phyloP scores from a whole-genome alignment of 2,797 vertebrate species.

The Tapera naevia region DNA sequence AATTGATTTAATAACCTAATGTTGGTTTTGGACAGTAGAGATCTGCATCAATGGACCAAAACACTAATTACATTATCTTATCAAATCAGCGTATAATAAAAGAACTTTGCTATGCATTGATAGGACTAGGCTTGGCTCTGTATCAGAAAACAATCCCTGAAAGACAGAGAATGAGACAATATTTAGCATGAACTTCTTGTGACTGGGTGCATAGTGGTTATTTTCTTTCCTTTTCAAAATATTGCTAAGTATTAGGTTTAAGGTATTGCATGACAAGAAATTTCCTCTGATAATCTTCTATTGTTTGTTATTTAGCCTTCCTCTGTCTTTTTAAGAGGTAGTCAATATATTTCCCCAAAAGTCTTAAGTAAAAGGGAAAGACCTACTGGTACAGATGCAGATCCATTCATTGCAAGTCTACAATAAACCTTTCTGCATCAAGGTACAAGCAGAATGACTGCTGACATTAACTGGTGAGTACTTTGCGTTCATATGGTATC shows the following conservation, averaged over 20 bases:
- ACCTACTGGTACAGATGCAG: constrained; percentile 44
- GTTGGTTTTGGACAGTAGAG: constrained; percentile 45
- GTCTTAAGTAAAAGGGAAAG: not conserved
- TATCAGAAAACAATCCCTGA: constrained; percentile 1
- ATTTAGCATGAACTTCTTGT: not conserved
- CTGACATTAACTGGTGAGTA: constrained; percentile 59
- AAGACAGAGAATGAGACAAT: not conserved
- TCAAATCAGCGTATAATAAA: constrained; percentile 47
- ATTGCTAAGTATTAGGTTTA: not conserved
- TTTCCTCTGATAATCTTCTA: not conserved
- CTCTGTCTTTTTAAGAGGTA: constrained; percentile 11
- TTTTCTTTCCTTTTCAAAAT: constrained; percentile 33
- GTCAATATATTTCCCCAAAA: constrained; percentile 28
- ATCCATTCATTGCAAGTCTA: constrained; percentile 47
- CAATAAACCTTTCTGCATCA: constrained; percentile 47
- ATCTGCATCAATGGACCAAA: constrained; percentile 30
- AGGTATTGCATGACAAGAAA: not conserved
- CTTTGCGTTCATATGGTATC: constrained; percentile 64
- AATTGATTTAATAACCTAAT: constrained; percentile 64
- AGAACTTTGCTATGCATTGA: constrained; percentile 4
- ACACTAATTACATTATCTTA: constrained; percentile 48
- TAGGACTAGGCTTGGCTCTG: not conserved
- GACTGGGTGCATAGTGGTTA: not conserved
- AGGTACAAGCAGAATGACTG: constrained; percentile 55
- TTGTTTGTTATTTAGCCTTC: constrained; percentile 13